phyloP scores from a whole-genome alignment of 2,113 vertebrate species.

The mouse (Mus musculus) region DNA sequence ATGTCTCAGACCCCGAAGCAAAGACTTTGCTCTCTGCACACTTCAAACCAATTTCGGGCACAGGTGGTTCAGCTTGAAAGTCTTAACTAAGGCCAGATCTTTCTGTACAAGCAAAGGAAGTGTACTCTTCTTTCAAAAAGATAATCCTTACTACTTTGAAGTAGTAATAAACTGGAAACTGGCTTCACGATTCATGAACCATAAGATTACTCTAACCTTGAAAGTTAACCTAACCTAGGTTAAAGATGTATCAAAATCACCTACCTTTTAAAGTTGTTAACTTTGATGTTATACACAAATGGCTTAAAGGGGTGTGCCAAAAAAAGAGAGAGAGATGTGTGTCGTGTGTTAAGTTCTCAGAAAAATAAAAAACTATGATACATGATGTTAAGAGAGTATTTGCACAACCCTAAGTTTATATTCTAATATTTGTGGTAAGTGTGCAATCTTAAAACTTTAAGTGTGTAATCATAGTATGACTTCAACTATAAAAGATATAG shows the following conservation, averaged over 20 bases:
- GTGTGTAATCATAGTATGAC: not conserved
- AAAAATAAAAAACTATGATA: not conserved
- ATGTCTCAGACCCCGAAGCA: not conserved
- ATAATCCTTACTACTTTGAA: not conserved
- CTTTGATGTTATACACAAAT: not conserved
- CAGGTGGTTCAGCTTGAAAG: not conserved
- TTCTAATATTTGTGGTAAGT: constrained; percentile 11
- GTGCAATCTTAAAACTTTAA: not conserved
- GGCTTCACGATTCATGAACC: not conserved
- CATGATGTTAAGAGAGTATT: not conserved
- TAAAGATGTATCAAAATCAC: not conserved
- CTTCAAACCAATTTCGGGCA: not conserved
- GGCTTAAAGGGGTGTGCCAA: not conserved
- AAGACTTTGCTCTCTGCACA: not conserved
- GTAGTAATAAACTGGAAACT: not conserved
- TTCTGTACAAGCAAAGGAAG: not conserved
- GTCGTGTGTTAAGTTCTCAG: not conserved
- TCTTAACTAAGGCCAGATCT: not conserved
- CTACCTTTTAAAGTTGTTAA: not conserved
- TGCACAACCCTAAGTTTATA: not conserved
- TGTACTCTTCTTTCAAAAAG: not conserved
- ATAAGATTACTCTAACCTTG: not conserved
- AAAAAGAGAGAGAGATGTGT: not conserved
- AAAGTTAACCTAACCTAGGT: not conserved
- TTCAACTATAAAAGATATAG: not conserved